These are phyloP conservation scores for Taeniopygia guttata DNA, from an alignment of 2,797 vertebrate genomes.

Conservation along the genomic window DNA sequence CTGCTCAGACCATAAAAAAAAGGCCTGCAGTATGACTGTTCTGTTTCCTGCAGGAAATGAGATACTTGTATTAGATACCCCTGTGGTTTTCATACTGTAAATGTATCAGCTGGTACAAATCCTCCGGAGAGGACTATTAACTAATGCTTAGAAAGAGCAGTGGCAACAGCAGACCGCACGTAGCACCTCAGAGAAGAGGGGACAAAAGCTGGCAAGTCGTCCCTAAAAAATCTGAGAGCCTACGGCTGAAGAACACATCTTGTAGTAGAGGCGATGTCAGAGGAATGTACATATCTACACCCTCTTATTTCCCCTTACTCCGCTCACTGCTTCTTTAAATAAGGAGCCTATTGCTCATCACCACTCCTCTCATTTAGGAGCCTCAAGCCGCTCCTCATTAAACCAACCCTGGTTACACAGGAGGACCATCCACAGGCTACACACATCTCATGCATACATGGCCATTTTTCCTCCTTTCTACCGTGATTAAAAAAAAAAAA, in stretches of 20 bases:
- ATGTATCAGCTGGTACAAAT: slow-evolving; percentile 43
- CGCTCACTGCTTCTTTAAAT: neutral
- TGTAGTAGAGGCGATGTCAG: neutral
- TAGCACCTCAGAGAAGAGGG: neutral
- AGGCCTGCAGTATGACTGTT: slow-evolving; percentile 50
- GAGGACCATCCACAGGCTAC: neutral
- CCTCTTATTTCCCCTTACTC: neutral
- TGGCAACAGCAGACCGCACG: neutral
- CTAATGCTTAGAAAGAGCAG: slow-evolving; percentile 46
- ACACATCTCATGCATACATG: fast-evolving
- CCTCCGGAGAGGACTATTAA: slow-evolving; percentile 57
- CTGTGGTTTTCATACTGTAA: slow-evolving; percentile 50
- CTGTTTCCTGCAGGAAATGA: slow-evolving; percentile 60
- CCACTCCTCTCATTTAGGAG: neutral
- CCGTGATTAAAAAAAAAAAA: fast-evolving
- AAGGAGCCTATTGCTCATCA: neutral
- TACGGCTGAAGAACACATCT: neutral
- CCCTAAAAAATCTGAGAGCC: neutral
- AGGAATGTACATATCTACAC: neutral
- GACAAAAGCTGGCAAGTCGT: slow-evolving; percentile 12
- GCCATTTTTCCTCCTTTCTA: neutral
- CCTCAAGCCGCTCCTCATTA: neutral
- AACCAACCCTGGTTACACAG: neutral
- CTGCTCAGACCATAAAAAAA: neutral
- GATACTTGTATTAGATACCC: slow-evolving; percentile 50